A percentile compares a stretch with the other conserved stretches of the same genome.
phyloP scores from a whole-genome alignment of 2,797 vertebrate genomes.

The Eutrigla gurnardus region DNA sequence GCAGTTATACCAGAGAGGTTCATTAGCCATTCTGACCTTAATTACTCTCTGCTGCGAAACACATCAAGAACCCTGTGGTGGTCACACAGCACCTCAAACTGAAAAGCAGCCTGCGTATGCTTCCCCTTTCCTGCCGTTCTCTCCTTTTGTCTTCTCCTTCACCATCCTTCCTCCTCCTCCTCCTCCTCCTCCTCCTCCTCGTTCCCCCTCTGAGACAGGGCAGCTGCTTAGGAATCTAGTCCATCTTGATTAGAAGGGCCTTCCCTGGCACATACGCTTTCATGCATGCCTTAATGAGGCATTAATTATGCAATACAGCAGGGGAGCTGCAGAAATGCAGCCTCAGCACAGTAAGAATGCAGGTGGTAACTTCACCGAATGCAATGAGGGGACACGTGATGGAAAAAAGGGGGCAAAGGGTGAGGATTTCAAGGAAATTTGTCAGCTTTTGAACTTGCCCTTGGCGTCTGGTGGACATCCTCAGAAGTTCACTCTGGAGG shows the following conservation, averaged over 20 bases:
- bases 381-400: constrained; percentile 26
- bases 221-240: constrained; percentile 76
- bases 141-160: constrained; percentile 22
- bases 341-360: constrained; percentile 72
- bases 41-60: constrained; percentile 62
- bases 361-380: constrained; percentile 62
- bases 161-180: neutral
- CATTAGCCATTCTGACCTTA: constrained; percentile 57
- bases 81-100: constrained; percentile 21
- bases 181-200: constrained; percentile 15
- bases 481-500: constrained; percentile 48
- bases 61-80: constrained; percentile 37
- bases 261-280: constrained; percentile 74
- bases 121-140: constrained; percentile 27
- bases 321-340: constrained; percentile 65
- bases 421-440: constrained; percentile 60
- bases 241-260: constrained; percentile 76
- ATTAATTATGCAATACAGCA: constrained; percentile 81
- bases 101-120: constrained; percentile 15
- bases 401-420: constrained; percentile 6
- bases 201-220: constrained; percentile 54
- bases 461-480: constrained; percentile 47
- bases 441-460: constrained; percentile 66
- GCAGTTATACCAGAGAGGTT: constrained; percentile 41
- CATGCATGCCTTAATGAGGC: constrained; percentile 79